A percentile compares a stretch with the other conserved stretches of the same genome.
phyloP scores from a whole-genome alignment of 2,797 vertebrate genomes.

The Phaenicophaeus curvirostris region DNA sequence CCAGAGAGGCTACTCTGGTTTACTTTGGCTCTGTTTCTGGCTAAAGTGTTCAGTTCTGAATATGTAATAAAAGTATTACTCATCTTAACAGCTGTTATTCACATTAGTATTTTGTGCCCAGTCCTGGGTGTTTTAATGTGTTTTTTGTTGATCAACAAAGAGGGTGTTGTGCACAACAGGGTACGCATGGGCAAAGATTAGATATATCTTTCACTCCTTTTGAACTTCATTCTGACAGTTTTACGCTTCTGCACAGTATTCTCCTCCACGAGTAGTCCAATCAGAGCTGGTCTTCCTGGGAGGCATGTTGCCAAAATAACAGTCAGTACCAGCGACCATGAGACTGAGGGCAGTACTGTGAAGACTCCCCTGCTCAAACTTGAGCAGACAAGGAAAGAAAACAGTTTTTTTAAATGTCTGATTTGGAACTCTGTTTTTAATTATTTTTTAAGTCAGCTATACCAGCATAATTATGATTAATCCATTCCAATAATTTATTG shows the following conservation, averaged over 20 bases:
- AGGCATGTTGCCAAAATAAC: constrained; percentile 18
- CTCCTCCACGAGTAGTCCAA: not conserved
- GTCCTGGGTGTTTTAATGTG: constrained; percentile 26
- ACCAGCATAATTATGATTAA: not conserved
- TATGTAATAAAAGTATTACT: constrained; percentile 53
- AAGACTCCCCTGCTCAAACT: not conserved
- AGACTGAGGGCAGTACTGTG: not conserved
- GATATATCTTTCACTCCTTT: constrained; percentile 11
- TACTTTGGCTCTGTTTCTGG: not conserved
- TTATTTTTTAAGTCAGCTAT: not conserved
- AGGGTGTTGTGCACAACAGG: not conserved
- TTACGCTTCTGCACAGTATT: not conserved
- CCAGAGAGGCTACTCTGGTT: constrained; percentile 22
- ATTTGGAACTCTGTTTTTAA: not conserved
- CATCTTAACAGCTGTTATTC: constrained; percentile 31
- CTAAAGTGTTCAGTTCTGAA: not conserved
- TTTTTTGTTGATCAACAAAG: constrained; percentile 40
- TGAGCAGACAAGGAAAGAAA: not conserved
- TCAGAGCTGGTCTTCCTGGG: not conserved
- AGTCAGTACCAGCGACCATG: not conserved
- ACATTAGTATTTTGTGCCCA: constrained; percentile 39
- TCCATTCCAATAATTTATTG: not conserved
- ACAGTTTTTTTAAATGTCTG: not conserved
- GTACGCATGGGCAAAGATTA: constrained; percentile 1
- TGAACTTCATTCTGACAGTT: not conserved